Conservation (phyloP, 1,140 invertebrate genomes). For the Panulirus ornatus region DNA sequence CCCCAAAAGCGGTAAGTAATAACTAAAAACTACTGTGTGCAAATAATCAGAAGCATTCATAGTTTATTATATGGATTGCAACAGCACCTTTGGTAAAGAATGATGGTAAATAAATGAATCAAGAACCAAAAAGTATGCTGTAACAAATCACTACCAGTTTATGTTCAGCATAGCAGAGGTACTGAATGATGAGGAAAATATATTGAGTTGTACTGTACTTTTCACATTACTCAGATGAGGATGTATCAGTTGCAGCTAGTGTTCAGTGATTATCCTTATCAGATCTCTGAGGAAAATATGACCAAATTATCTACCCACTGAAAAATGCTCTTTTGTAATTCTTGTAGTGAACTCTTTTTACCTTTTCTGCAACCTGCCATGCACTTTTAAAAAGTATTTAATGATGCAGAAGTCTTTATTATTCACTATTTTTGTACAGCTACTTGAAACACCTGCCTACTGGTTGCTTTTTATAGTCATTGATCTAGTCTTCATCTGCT, state of each 20-base stretch:
- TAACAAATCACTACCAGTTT: no score
- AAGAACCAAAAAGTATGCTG: no score
- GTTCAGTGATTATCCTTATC: slow-evolving; percentile 4
- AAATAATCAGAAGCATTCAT: no score
- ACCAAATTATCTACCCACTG: slow-evolving; percentile 65
- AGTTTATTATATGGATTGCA: no score
- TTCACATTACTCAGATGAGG: not conserved
- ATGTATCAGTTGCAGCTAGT: slow-evolving; percentile 35
- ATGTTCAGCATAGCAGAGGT: not conserved
- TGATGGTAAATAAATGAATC: no score
- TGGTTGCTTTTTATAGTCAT: slow-evolving; percentile 65
- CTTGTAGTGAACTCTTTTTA: slow-evolving; percentile 64
- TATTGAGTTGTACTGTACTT: not conserved
- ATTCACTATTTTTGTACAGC: slow-evolving; percentile 72
- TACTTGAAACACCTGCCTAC: slow-evolving; percentile 69
- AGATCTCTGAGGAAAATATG: slow-evolving; percentile 32
- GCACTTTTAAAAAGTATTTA: slow-evolving; percentile 66
- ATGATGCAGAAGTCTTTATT: slow-evolving; percentile 72
- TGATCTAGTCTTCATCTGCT: slow-evolving; percentile 65
- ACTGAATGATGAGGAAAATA: not conserved
- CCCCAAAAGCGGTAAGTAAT: no score
- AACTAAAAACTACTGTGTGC: no score
- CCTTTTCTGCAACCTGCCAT: slow-evolving; percentile 66
- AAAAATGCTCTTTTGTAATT: slow-evolving; percentile 63
- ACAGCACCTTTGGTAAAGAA: no score